Percentiles rank a stretch among this genome's conserved stretches.
Conservation (phyloP, 2,797 vertebrate genomes). For the Eutrigla gurnardus region DNA sequence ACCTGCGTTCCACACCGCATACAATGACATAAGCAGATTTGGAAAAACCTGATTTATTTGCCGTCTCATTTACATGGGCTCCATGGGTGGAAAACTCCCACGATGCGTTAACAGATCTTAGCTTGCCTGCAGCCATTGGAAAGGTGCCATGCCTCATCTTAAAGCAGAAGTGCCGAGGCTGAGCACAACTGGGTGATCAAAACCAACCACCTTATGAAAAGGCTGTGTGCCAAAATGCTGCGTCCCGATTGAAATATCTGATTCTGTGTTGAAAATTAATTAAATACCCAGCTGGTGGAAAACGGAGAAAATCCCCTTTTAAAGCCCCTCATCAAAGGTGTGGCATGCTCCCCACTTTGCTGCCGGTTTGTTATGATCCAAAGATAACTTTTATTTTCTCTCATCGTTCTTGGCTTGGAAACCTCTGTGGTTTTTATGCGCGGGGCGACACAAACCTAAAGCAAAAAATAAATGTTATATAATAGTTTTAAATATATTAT, state of each 20-base stretch:
- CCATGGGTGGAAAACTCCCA: constrained; percentile 60
- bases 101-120: constrained; percentile 56
- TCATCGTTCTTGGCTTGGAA: constrained; percentile 37
- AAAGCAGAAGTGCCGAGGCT: constrained; percentile 62
- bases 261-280: constrained; percentile 76
- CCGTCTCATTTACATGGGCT: constrained; percentile 40
- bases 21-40: constrained; percentile 36
- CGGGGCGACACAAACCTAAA: constrained; percentile 29
- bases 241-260: constrained; percentile 74
- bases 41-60: constrained; percentile 48
- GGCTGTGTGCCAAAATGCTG: constrained; percentile 55
- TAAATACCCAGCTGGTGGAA: constrained; percentile 73
- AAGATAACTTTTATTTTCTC: constrained; percentile 59
- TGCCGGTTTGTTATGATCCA: constrained; percentile 66
- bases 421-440: constrained; percentile 30
- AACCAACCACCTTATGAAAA: constrained; percentile 58
- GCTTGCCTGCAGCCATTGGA: constrained; percentile 60
- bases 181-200: constrained; percentile 65
- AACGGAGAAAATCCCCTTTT: constrained; percentile 73
- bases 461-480: constrained; percentile 52
- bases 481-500: no score
- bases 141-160: constrained; percentile 60
- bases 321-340: constrained; percentile 67
- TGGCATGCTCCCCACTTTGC: constrained; percentile 59
- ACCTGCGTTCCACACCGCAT: constrained; percentile 29